Evolutionary conservation across 2,797 vertebrate species (phyloP).

Genomic region (Brachyrhaphis roseni): DNA sequence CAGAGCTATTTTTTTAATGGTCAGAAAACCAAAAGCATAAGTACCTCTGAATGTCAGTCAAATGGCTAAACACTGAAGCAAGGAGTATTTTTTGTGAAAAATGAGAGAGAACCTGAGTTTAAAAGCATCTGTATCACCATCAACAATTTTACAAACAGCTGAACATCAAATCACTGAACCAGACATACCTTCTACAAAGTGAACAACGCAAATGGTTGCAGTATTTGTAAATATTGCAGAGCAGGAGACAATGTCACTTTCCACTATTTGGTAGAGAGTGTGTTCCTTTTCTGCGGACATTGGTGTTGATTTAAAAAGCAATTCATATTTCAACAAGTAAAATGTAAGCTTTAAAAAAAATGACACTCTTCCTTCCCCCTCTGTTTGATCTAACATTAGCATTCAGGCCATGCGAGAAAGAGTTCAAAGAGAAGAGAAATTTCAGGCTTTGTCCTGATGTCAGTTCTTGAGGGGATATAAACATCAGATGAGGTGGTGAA

Average conservation of each 20-base stretch:
- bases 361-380: background rate
- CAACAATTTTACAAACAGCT: background rate
- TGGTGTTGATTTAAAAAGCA: background rate
- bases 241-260: background rate
- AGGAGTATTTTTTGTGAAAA: background rate
- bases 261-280: background rate
- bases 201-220: background rate
- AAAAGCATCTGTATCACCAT: background rate
- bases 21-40: background rate
- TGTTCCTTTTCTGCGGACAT: background rate
- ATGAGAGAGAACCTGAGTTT: background rate
- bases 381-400: conserved; percentile 41
- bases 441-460: conserved; percentile 54
- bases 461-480: conserved; percentile 37
- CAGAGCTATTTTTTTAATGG: background rate
- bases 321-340: background rate
- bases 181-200: background rate
- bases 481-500: conserved; percentile 58
- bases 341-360: conserved; percentile 17
- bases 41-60: background rate
- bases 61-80: background rate
- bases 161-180: background rate
- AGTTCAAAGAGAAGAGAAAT: conserved; percentile 58
- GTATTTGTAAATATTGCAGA: background rate
- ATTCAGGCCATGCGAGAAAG: conserved; percentile 40